Conservation (phyloP, 2,797 vertebrate genomes). For the Amblyopsis hoosieri region DNA sequence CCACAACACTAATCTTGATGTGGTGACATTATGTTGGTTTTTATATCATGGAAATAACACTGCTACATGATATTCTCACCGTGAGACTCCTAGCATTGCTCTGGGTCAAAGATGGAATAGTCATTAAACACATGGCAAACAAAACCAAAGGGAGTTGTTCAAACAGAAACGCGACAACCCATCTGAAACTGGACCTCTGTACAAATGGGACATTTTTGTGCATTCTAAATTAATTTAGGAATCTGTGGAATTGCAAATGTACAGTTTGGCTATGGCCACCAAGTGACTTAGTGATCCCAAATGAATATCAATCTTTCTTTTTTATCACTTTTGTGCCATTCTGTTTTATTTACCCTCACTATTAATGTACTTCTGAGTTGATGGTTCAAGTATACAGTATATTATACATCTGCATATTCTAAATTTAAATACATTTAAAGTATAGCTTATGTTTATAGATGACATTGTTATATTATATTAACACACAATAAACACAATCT, state of each 20-base stretch:
- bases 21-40: slow-evolving; percentile 7
- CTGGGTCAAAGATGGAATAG: slow-evolving; percentile 12
- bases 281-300: slow-evolving; percentile 23
- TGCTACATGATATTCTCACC: slow-evolving; percentile 1
- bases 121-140: slow-evolving; percentile 3
- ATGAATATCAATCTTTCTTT: slow-evolving; percentile 1
- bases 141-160: not conserved
- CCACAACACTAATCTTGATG: not conserved
- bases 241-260: not conserved
- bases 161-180: not conserved
- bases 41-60: slow-evolving; percentile 23
- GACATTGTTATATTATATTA: not conserved
- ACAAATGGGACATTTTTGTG: slow-evolving; percentile 7
- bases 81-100: not conserved
- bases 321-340: slow-evolving; percentile 19
- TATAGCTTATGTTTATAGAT: too few relatives aligned
- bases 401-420: slow-evolving; percentile 8
- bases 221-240: not conserved
- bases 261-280: slow-evolving; percentile 9
- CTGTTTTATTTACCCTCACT: slow-evolving; percentile 13
- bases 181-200: slow-evolving; percentile 7
- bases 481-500: not conserved
- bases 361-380: slow-evolving; percentile 2
- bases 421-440: not conserved
- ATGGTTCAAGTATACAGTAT: not conserved